These are phyloP conservation scores for Aethina tumida DNA, from an alignment of 1,140 invertebrate species.

Conservation along the genomic window DNA sequence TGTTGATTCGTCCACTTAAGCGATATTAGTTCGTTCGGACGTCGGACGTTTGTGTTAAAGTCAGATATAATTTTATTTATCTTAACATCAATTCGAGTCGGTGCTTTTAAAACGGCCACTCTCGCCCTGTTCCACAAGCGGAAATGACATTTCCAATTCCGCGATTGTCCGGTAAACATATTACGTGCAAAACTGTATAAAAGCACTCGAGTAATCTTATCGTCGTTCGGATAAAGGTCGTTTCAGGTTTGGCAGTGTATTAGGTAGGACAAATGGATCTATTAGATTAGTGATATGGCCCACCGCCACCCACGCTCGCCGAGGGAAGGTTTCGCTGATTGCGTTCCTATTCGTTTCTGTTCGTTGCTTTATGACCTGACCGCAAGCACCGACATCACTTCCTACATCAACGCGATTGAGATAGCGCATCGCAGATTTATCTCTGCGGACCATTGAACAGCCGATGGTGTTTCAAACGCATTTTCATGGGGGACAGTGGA, in stretches of 20 bases:
- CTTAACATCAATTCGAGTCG: no score
- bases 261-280: constrained; percentile 26
- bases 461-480: no score
- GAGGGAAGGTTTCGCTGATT: background rate
- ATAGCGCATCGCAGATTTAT: no score
- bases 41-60: no score
- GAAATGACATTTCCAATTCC: constrained; percentile 12
- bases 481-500: no score
- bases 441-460: no score
- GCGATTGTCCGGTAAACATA: constrained; percentile 18
- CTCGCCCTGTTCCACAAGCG: background rate
- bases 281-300: constrained; percentile 29
- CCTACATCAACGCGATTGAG: no score
- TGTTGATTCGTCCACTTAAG: no score
- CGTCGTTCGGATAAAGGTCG: constrained; percentile 16
- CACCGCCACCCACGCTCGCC: constrained; percentile 9
- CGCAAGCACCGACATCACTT: no score
- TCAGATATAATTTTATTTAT: no score
- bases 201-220: constrained; percentile 8
- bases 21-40: no score
- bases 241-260: constrained; percentile 19
- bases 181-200: constrained; percentile 17
- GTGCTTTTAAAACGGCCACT: background rate
- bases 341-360: background rate
- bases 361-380: constrained; percentile 3